Percentiles rank a stretch among this genome's conserved stretches.
phyloP scores from a whole-genome alignment of 2,113 vertebrate genomes.

The Forbesichthys agassizii region DNA sequence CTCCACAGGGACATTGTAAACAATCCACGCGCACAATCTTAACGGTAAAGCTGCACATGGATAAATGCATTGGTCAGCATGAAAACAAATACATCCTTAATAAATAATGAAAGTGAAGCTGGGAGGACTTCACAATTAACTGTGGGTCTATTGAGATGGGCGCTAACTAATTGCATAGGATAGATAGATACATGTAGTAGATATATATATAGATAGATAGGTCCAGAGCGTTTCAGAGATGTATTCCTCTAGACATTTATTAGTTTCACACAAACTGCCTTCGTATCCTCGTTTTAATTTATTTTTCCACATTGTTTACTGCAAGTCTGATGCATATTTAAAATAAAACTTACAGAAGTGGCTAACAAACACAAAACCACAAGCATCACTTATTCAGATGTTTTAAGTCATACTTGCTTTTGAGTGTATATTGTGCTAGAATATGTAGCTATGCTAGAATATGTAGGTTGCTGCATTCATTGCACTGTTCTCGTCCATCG shows the following conservation, averaged over 20 bases:
- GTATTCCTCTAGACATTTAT: too few relatives aligned
- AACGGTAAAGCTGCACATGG: too few relatives aligned
- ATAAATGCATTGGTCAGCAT: too few relatives aligned
- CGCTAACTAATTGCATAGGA: too few relatives aligned
- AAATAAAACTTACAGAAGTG: background rate
- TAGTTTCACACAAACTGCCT: background rate
- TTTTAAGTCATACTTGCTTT: conserved; percentile 14
- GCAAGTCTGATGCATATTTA: too few relatives aligned
- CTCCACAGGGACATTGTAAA: background rate
- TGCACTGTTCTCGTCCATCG: conserved; percentile 32
- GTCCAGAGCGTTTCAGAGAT: too few relatives aligned
- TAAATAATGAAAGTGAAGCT: too few relatives aligned
- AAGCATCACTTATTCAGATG: background rate
- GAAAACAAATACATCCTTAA: too few relatives aligned
- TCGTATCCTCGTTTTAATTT: background rate
- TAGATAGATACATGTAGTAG: too few relatives aligned
- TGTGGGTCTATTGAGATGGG: too few relatives aligned
- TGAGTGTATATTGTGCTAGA: background rate
- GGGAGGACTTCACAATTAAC: too few relatives aligned
- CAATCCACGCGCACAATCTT: background rate
- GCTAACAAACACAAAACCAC: background rate
- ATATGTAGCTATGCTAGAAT: conserved; percentile 26
- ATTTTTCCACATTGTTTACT: background rate
- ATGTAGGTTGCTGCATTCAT: conserved; percentile 28
- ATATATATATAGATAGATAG: too few relatives aligned